A percentile compares a stretch with the other conserved stretches of the same genome.
These are phyloP conservation scores for Melanotus villosus DNA, from an alignment of 2,888 invertebrate species.

Conservation along the genomic window DNA sequence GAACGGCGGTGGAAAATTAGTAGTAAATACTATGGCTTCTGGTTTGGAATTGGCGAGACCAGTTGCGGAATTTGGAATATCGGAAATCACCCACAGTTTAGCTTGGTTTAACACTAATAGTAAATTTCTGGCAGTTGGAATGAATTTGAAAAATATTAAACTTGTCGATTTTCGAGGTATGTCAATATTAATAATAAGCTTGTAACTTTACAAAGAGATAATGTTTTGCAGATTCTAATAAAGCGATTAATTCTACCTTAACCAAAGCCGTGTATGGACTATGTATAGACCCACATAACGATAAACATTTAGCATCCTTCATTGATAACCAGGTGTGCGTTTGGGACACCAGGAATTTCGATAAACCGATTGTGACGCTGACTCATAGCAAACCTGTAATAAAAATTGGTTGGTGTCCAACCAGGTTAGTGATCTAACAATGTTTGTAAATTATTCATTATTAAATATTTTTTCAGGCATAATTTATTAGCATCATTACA, in stretches of 20 bases:
- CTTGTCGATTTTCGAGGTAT: slow-evolving; percentile 91
- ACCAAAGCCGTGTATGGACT: slow-evolving; percentile 90
- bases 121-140: slow-evolving; percentile 87
- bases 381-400: slow-evolving; percentile 79
- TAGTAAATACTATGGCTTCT: slow-evolving; percentile 64
- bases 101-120: slow-evolving; percentile 86
- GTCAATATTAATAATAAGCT: not conserved
- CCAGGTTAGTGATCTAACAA: slow-evolving; percentile 72
- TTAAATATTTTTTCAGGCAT: slow-evolving; percentile 66
- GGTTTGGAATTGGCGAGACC: slow-evolving; percentile 73
- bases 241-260: slow-evolving; percentile 76
- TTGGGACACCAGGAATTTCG: slow-evolving; percentile 92
- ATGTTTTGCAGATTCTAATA: slow-evolving; percentile 76
- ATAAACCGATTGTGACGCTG: slow-evolving; percentile 84
- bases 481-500: slow-evolving; percentile 87
- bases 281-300: slow-evolving; percentile 82
- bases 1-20: slow-evolving; percentile 56
- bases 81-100: slow-evolving; percentile 88
- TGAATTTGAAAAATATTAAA: slow-evolving; percentile 90
- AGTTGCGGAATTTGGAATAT: slow-evolving; percentile 83
- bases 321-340: slow-evolving; percentile 85
- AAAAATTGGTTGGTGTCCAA: slow-evolving; percentile 91
- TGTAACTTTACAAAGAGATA: not conserved
- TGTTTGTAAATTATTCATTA: not conserved
- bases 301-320: slow-evolving; percentile 87